A percentile compares a stretch with the other conserved stretches of the same genome.
phyloP scores from a whole-genome alignment of 2,888 invertebrate species.

The Meteorus cinctellus region DNA sequence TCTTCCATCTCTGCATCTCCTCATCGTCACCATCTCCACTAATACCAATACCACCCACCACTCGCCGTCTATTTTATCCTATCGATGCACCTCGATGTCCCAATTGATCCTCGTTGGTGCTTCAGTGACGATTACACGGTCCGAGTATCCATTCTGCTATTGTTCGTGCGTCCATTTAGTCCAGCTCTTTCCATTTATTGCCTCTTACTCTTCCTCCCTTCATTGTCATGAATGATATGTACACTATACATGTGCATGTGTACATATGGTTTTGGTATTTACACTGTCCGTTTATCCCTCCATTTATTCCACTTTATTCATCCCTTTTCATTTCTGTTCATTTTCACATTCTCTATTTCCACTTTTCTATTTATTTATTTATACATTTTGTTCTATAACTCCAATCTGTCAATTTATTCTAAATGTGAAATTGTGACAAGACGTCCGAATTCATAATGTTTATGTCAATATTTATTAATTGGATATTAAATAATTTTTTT shows the following conservation, averaged over 20 bases:
- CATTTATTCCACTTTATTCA: neutral
- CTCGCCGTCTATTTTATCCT: neutral
- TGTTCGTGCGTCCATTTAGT: slow-evolving; percentile 37
- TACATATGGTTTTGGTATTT: neutral
- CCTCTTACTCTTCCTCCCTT: neutral
- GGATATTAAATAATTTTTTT: too few relatives aligned
- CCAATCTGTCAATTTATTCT: slow-evolving; percentile 24
- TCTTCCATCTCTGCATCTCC: neutral
- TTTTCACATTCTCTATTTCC: neutral
- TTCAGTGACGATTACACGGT: slow-evolving; percentile 39
- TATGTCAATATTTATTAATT: neutral
- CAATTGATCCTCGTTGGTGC: slow-evolving; percentile 35
- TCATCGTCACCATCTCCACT: neutral
- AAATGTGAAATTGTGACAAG: slow-evolving; percentile 24
- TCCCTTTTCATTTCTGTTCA: neutral
- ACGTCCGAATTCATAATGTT: neutral
- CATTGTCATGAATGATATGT: neutral
- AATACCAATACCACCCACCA: neutral
- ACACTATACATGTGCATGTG: neutral
- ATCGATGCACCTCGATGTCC: slow-evolving; percentile 12
- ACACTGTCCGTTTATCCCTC: neutral
- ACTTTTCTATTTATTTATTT: neutral
- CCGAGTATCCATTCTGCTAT: slow-evolving; percentile 35
- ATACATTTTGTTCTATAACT: slow-evolving; percentile 2
- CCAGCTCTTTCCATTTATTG: slow-evolving; percentile 17